Conservation (phyloP, 2,888 invertebrate species). For the Brenthis hecate region DNA sequence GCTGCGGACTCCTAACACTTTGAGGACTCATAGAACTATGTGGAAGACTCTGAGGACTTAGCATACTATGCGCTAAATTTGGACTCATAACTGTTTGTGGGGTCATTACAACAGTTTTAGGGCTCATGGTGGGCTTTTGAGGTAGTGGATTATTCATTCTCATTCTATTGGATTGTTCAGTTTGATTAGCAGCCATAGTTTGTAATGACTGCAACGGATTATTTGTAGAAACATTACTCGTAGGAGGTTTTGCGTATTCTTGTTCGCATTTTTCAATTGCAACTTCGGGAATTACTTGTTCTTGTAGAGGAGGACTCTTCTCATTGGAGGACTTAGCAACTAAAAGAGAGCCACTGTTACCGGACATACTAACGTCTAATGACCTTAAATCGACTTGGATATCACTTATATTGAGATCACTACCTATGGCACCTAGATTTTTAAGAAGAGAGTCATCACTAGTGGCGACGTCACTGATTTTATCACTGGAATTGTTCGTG, state of each 20-base stretch:
- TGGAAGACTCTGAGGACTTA: slow-evolving; percentile 74
- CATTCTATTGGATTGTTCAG: slow-evolving; percentile 67
- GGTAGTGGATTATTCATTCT: slow-evolving; percentile 62
- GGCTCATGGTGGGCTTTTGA: slow-evolving; percentile 65
- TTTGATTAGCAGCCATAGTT: slow-evolving; percentile 71
- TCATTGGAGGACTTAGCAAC: slow-evolving; percentile 71
- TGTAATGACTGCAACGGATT: slow-evolving; percentile 73
- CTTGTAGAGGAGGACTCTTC: slow-evolving; percentile 66
- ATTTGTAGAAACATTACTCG: slow-evolving; percentile 51
- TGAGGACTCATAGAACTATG: slow-evolving; percentile 77
- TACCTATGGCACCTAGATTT: slow-evolving; percentile 82
- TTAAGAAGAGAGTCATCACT: slow-evolving; percentile 80
- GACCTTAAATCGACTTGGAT: slow-evolving; percentile 81
- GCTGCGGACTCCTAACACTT: slow-evolving; percentile 72
- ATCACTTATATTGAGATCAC: slow-evolving; percentile 83
- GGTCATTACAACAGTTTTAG: slow-evolving; percentile 70
- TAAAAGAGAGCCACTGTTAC: slow-evolving; percentile 73
- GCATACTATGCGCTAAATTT: slow-evolving; percentile 68
- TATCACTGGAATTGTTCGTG: slow-evolving; percentile 72
- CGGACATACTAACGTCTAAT: slow-evolving; percentile 81
- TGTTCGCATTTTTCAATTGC: slow-evolving; percentile 60
- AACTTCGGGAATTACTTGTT: slow-evolving; percentile 72
- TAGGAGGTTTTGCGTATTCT: slow-evolving; percentile 57
- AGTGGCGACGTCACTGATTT: slow-evolving; percentile 78
- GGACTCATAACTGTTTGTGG: slow-evolving; percentile 71